Evolutionary conservation across 2,113 vertebrate genomes (phyloP), one percentile per base, ranked within the genome.

Genomic region (Probosciger aterrimus): DNA sequence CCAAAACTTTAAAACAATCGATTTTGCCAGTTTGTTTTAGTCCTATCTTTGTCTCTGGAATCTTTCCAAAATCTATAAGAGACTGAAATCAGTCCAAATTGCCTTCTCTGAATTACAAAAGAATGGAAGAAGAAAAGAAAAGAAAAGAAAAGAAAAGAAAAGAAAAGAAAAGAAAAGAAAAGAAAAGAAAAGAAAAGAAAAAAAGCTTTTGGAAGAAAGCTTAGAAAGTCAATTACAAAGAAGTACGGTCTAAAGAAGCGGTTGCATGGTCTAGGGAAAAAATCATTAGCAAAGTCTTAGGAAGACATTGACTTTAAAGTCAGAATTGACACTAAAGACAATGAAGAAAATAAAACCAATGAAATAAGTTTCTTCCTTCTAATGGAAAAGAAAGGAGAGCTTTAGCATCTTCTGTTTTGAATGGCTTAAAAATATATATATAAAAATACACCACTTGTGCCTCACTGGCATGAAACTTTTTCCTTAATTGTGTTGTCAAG

Each of bases 51-150:
- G 27, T 19, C 46, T 68, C 73, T 96, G 95, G 80, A 93, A 57
- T 81, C 43, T 78, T 86, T 94, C 90, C 88, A 96, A 94, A 93
- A 93, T 79, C 94, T 78, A 57, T 96, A 92, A 19, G 16, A 92
- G 64, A 73, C 73, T 75, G 47, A 88, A 86, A 86, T 86, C 77
- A 64, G 64, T 75, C 11, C 22, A 95, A 86, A 88, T 64, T 78
- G 30, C 53, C 37, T 77, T 92, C 60, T 88, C 71, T 88, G 78
- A 83, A 92, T 77, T 93, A 68, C 53, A 80, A 93, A 95, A 90
- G 53, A 79, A 92, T 89, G 9, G 6, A 24, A 91, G 39, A 92
- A 91, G 41, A 87, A 70, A 82, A 86, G 53, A 44, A 57, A 16
- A 80, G 25, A 86, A 39, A 39, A 39, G 37, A 10, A 39, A 39